Evolutionary conservation across 2,113 vertebrate species (phyloP).

Genomic region (Ascaphus truei): DNA sequence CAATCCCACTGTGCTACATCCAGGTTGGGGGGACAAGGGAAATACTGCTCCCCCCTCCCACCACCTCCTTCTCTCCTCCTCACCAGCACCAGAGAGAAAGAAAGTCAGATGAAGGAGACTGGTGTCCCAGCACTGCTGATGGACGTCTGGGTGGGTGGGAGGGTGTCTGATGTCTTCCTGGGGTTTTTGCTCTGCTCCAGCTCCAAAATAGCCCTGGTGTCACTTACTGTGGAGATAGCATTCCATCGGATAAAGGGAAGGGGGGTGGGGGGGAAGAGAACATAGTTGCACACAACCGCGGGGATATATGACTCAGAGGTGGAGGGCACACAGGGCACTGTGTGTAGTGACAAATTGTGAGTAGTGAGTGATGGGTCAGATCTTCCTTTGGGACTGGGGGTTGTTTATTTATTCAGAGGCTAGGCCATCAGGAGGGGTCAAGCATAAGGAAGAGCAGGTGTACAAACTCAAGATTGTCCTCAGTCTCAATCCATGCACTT

Average conservation of each 20-base stretch:
- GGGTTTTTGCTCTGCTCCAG: constrained; percentile 57
- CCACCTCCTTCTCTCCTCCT: not conserved
- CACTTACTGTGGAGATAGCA: constrained; percentile 63
- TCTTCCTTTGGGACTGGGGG: no score
- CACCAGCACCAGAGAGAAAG: constrained; percentile 66
- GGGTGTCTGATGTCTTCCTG: not conserved
- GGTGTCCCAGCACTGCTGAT: constrained; percentile 57
- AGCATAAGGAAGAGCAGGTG: not conserved
- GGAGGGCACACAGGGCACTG: not conserved
- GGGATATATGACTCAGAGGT: no score
- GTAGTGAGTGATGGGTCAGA: not conserved
- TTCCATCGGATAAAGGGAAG: constrained; percentile 44
- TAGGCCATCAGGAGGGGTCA: not conserved
- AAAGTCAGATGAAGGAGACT: constrained; percentile 56
- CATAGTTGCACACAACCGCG: no score
- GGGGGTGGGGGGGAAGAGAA: not conserved
- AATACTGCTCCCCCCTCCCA: constrained; percentile 23
- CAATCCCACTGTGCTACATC: not conserved
- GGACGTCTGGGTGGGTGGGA: constrained; percentile 47
- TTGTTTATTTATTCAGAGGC: not conserved
- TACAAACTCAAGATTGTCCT: no score
- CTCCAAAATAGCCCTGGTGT: constrained; percentile 86
- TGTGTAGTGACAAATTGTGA: no score
- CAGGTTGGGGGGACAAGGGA: not conserved
- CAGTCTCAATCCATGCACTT: no score